A percentile compares a stretch with the other conserved stretches of the same genome.
Evolutionary conservation across 2,888 invertebrate species (phyloP).

Genomic region (Ptilodon capucinus): DNA sequence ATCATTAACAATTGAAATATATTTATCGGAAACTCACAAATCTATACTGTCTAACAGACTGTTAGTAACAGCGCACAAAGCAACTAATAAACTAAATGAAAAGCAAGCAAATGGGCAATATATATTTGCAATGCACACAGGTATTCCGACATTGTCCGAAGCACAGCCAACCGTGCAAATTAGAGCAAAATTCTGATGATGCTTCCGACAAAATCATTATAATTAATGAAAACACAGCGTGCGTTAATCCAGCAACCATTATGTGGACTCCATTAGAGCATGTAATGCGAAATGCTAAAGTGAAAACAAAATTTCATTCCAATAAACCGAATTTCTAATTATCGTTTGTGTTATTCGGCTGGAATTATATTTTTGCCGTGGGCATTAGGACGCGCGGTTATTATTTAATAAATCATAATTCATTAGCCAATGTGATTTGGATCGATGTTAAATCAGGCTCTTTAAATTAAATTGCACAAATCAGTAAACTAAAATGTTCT

Average conservation of each 20-base stretch:
- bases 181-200: constrained; percentile 39
- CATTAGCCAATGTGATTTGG: neutral
- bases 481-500: too few species aligned
- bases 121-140: constrained; percentile 6
- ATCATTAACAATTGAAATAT: too few species aligned
- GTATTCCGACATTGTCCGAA: constrained; percentile 15
- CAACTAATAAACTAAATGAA: neutral
- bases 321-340: constrained; percentile 28
- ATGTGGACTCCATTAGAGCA: constrained; percentile 38
- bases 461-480: too few species aligned
- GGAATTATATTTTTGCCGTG: neutral
- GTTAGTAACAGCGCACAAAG: too few species aligned
- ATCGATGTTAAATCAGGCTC: too few species aligned
- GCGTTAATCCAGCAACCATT: constrained; percentile 37
- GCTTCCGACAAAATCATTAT: constrained; percentile 42
- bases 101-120: constrained; percentile 1
- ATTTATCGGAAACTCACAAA: too few species aligned
- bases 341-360: constrained; percentile 4
- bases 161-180: constrained; percentile 30
- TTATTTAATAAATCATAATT: neutral
- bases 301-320: constrained; percentile 38
- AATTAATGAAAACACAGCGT: constrained; percentile 39
- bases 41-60: neutral
- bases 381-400: neutral
- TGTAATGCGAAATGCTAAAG: constrained; percentile 32